Base-by-base conservation (phyloP, 2,888 invertebrate species). In the Epinotia brunnichana region DNA sequence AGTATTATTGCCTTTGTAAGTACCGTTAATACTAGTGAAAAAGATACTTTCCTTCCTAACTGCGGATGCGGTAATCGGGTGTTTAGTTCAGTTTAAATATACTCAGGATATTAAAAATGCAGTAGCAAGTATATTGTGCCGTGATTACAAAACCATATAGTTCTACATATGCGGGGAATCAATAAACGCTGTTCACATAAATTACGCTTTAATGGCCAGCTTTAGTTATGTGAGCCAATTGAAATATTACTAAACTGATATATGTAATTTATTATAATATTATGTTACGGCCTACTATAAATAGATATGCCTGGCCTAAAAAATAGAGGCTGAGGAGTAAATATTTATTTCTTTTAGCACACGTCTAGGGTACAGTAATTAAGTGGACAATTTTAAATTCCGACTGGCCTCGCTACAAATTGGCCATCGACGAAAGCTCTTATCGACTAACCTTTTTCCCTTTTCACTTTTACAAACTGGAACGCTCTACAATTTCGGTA, bases 391-490 rank as follows among this genome's bases (percentile, higher is more conserved):
- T n/a, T 82, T 79, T 79, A 83, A 80, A 81, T 84, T 82, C 81
- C 77, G 79, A 79, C 76, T 77, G 77, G 70, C 76, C 73, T 70
- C 69, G 80, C 80, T 79, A 80, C 80, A 79, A 84, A 85, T 84
- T 77, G 83, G 76, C 84, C 80, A 83, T 85, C 80, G 80, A 83
- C 80, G 78, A 77, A 82, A 80, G 79, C 81, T 81, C 79, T 85
- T 86, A 87, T 85, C 83, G 84, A 80, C 77, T 84, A 80, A 82
- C 83, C 85, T 86, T 84, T 79, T 82, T 81, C 82, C 80, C 83
- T 82, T 80, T 81, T 84, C 81, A 63, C 62, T 60, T 62, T 39
- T 60, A 53, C 41, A 66, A 77, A 67, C 60, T 76, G 73, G 74
- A 76, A 80, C 73, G 70, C 72, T 70, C 76, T 78, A 80, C 82